Conservation (phyloP, 2,113 vertebrate species). For the Notarius quadriscutis region DNA sequence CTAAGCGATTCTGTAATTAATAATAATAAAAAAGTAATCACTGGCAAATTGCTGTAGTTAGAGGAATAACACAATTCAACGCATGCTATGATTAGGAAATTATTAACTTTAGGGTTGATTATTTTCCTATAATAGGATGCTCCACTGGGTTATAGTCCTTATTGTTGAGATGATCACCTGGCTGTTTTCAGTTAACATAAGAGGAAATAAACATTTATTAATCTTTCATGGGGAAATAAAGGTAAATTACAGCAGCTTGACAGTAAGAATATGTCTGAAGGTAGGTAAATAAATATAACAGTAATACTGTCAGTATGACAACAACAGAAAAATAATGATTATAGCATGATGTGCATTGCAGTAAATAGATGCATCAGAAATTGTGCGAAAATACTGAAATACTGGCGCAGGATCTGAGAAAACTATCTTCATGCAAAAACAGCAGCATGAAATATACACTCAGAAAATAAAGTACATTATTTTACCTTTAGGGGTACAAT, state of each 20-base stretch:
- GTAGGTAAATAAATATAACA: background rate
- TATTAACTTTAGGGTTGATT: conserved; percentile 10
- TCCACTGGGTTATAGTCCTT: background rate
- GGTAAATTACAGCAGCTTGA: background rate
- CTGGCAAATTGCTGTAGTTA: background rate
- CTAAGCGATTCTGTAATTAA: background rate
- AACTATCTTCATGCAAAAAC: background rate
- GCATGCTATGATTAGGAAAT: background rate
- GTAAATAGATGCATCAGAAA: background rate
- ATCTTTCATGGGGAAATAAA: background rate
- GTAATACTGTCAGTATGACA: background rate
- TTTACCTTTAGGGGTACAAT: too few relatives aligned
- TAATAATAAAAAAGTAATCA: background rate
- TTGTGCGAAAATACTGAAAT: background rate
- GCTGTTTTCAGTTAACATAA: background rate
- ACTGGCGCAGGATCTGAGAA: background rate
- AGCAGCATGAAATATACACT: background rate
- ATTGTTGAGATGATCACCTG: background rate
- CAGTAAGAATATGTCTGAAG: background rate
- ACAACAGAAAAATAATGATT: background rate
- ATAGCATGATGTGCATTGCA: background rate
- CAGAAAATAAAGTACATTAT: too few relatives aligned
- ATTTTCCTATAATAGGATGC: background rate
- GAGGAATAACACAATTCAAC: background rate
- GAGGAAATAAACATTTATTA: background rate